Conservation (phyloP, 2,113 vertebrate genomes). For the Mugil cephalus region DNA sequence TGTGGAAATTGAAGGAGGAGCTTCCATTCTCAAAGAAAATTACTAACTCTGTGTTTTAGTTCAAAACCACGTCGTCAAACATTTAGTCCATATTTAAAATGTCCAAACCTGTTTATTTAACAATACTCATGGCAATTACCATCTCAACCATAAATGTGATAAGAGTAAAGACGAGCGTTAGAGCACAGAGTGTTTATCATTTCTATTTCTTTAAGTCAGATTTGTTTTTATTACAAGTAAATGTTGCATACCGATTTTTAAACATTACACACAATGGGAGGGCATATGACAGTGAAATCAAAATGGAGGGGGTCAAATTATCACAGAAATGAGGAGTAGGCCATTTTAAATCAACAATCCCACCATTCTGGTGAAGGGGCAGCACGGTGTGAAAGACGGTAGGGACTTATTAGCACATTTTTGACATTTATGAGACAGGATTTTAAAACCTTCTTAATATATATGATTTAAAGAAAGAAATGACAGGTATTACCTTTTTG, state of each 20-base stretch:
- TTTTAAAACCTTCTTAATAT: slow-evolving; percentile 35
- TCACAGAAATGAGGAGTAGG: slow-evolving; percentile 25
- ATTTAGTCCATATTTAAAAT: too few relatives aligned
- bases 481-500: slow-evolving; percentile 31
- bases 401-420: slow-evolving; percentile 29
- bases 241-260: background rate
- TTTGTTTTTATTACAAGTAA: slow-evolving; percentile 32
- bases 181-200: slow-evolving; percentile 30
- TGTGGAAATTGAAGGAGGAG: too few relatives aligned
- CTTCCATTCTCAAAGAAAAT: too few relatives aligned
- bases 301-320: slow-evolving; percentile 23
- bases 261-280: too few relatives aligned
- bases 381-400: slow-evolving; percentile 34
- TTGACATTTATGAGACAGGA: slow-evolving; percentile 21
- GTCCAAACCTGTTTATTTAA: too few relatives aligned
- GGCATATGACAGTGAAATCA: background rate
- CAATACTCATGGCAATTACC: too few relatives aligned
- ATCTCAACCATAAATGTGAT: slow-evolving; percentile 20
- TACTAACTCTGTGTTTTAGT: too few relatives aligned
- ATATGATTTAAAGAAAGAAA: slow-evolving; percentile 34
- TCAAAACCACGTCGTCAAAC: too few relatives aligned
- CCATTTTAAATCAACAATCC: slow-evolving; percentile 38
- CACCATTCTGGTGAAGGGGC: background rate
- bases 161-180: slow-evolving; percentile 30
- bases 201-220: background rate